Evolutionary conservation across 2,797 vertebrate genomes (phyloP), one percentile per base, ranked within the genome.

Genomic region (Cynodonichthys magdalenae): DNA sequence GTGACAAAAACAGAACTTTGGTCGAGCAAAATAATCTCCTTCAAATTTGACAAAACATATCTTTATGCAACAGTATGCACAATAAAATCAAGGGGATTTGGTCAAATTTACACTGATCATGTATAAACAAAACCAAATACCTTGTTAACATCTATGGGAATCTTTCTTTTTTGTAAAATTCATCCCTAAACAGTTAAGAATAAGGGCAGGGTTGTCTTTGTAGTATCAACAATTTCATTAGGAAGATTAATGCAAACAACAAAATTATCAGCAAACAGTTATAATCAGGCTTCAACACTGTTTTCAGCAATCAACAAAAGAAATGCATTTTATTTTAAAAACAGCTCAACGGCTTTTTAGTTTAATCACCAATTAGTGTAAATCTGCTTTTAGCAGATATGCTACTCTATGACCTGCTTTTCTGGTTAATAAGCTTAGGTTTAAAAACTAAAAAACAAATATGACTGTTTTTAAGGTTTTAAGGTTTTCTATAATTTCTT

Each of bases 71-170:
- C 42, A 59, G 3, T 9, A 14, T 51, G 11, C 44, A 63, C 7
- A 60, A 5, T 56, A 0, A 62, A 63, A 61, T 69, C 42, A 54
- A 57, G 52, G 14, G 2, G 14, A 60, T 68, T 69, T 73, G 31
- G 79, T 71, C 71, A 63, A 61, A 65, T 79, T 49, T 52, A 58
- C 63, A 31, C 12, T 14, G 14, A 45, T 29, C 9, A 45, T 31
- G 12, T 36, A 31, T 18, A 36, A 53, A 45, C 11, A 17, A 20
- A 24, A 50, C 3, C 9, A 15, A 5, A 44, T n/a, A n/a, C 12
- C 10, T 6, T 8, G 19, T 50, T 27, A 60, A 59, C 19, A 50
- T 50, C 14, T 8, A n/a, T 17, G 19, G 14, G 8, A 2, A 31
- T 15, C 8, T 20, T 14, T 53, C 9, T 15, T 15, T 9, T 24